Percentiles rank a stretch among this genome's conserved stretches.
phyloP scores from a whole-genome alignment of 2,113 vertebrate species.

The Albula glossodonta region DNA sequence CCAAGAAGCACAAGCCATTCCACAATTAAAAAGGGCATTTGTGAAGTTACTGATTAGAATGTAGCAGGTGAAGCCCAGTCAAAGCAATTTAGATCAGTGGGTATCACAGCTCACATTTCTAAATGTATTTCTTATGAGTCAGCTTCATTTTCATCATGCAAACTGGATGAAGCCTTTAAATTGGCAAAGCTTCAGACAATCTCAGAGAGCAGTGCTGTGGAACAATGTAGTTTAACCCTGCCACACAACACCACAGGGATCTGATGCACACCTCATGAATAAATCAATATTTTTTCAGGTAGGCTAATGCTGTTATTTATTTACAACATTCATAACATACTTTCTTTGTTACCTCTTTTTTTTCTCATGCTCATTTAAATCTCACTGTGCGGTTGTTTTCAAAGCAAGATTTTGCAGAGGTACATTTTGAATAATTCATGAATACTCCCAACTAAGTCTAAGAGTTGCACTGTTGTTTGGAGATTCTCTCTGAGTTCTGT shows the following conservation, averaged over 20 bases:
- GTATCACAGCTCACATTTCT: too few species aligned
- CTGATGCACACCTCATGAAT: neutral
- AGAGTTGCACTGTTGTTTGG: neutral
- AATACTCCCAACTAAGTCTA: neutral
- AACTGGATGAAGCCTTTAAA: neutral
- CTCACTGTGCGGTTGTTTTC: neutral
- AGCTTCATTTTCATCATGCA: neutral
- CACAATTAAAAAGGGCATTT: too few species aligned
- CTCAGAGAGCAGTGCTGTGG: neutral
- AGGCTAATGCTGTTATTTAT: constrained; percentile 1
- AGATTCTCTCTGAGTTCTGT: too few species aligned
- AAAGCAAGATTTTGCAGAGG: neutral
- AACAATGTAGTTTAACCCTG: neutral
- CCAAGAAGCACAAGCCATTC: too few species aligned
- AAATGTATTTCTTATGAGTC: too few species aligned
- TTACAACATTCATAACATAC: neutral
- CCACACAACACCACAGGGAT: neutral
- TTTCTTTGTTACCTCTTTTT: neutral
- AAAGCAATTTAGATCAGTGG: neutral
- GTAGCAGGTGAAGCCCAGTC: neutral
- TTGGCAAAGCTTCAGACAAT: neutral
- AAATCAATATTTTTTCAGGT: neutral
- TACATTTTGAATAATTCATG: neutral
- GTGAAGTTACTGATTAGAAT: neutral
- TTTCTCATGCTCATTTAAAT: neutral